Conservation (phyloP, 2,888 invertebrate genomes). For the Diloba caeruleocephala region DNA sequence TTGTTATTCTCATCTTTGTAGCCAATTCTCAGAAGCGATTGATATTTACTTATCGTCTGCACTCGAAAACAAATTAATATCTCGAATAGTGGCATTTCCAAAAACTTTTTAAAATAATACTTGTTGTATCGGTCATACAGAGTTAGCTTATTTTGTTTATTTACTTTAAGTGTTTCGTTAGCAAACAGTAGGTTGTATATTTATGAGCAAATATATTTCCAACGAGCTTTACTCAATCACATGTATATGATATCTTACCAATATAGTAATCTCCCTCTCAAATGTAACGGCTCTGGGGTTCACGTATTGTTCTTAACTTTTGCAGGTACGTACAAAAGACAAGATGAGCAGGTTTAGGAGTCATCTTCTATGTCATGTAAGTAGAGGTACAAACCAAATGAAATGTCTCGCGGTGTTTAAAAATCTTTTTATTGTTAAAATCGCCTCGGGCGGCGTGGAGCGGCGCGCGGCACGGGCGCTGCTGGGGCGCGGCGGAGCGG, state of each 20-base stretch:
- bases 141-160: constrained; percentile 13
- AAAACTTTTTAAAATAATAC: constrained; percentile 22
- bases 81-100: constrained; percentile 29
- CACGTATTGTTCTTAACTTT: constrained; percentile 60
- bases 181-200: constrained; percentile 3
- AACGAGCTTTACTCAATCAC: constrained; percentile 3
- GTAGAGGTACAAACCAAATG: constrained; percentile 62
- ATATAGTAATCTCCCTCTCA: no score
- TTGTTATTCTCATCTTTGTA: constrained; percentile 27
- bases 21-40: constrained; percentile 28
- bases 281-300: constrained; percentile 24
- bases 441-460: no score
- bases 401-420: constrained; percentile 72
- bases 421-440: constrained; percentile 78
- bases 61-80: constrained; percentile 27
- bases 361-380: constrained; percentile 52
- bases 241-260: no score
- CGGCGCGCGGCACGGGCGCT: no score
- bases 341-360: constrained; percentile 22
- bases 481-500: no score
- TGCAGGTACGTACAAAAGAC: constrained; percentile 62
- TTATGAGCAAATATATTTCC: constrained; percentile 4
- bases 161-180: constrained; percentile 19
- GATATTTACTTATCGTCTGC: constrained; percentile 25
- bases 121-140: constrained; percentile 13